A percentile compares a stretch with the other conserved stretches of the same genome.
phyloP scores from a whole-genome alignment of 1,140 invertebrate species.

The Bombyx mori region ASM3026992v2 NC_085124.1:7078001-7078500 shows the following conservation, averaged over 20 bases:
- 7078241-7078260: constrained; percentile 52
- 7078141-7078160: not conserved
- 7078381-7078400: too few relatives aligned
- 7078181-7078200: constrained; percentile 33
- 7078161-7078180: constrained; percentile 26
- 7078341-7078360: not conserved
- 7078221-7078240: constrained; percentile 14
- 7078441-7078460: too few relatives aligned
- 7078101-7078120: not conserved
- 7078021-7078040: too few relatives aligned
- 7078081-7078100: not conserved
- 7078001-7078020: too few relatives aligned
- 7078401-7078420: too few relatives aligned
- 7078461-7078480: too few relatives aligned
- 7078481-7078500: too few relatives aligned
- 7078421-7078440: too few relatives aligned
- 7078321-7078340: not conserved
- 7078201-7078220: constrained; percentile 12
- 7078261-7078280: constrained; percentile 37
- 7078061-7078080: too few relatives aligned
- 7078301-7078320: constrained; percentile 14
- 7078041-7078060: too few relatives aligned
- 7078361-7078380: too few relatives aligned
- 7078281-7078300: constrained; percentile 18
- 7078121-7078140: too few relatives aligned